These are phyloP conservation scores for Drosophila subobscura DNA, from an alignment of 1,140 invertebrate genomes.

Conservation along the genomic window DNA sequence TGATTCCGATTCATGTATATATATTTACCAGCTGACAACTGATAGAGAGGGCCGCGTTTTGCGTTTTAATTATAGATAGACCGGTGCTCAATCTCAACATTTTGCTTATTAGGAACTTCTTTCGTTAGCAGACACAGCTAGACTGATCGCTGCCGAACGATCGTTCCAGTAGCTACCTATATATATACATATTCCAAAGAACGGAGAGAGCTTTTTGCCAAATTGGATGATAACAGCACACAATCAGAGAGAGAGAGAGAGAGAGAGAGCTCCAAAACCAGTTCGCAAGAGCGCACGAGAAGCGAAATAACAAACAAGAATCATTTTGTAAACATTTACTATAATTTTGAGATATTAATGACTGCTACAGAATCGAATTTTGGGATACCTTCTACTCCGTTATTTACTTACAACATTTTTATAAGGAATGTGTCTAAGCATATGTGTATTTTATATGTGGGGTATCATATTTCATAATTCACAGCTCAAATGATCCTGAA, in stretches of 20 bases:
- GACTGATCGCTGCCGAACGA: slow-evolving; percentile 12
- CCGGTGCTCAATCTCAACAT: slow-evolving; percentile 55
- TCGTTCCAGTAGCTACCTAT: slow-evolving; percentile 14
- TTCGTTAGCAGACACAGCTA: slow-evolving; percentile 6
- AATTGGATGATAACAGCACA: slow-evolving; percentile 20
- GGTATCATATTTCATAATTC: too few species aligned
- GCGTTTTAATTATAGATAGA: slow-evolving; percentile 28
- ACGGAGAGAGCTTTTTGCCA: slow-evolving; percentile 16
- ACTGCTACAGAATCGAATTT: too few species aligned
- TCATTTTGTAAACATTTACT: not conserved
- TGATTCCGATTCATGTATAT: slow-evolving; percentile 3
- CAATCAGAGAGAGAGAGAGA: slow-evolving; percentile 5
- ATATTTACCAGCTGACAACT: slow-evolving; percentile 10
- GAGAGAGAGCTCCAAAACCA: not conserved
- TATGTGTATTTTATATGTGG: too few species aligned
- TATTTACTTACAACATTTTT: too few species aligned
- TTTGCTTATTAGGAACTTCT: slow-evolving; percentile 21
- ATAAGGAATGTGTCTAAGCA: too few species aligned
- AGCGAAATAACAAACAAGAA: not conserved
- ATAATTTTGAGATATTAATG: too few species aligned
- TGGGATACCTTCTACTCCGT: too few species aligned
- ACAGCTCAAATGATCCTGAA: too few species aligned
- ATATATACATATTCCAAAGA: not conserved
- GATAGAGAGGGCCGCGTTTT: slow-evolving; percentile 22
- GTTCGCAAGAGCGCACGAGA: slow-evolving; percentile 8